These are phyloP conservation scores for Drosophila atripex DNA, from an alignment of 2,888 invertebrate species.

Conservation along the genomic window DNA sequence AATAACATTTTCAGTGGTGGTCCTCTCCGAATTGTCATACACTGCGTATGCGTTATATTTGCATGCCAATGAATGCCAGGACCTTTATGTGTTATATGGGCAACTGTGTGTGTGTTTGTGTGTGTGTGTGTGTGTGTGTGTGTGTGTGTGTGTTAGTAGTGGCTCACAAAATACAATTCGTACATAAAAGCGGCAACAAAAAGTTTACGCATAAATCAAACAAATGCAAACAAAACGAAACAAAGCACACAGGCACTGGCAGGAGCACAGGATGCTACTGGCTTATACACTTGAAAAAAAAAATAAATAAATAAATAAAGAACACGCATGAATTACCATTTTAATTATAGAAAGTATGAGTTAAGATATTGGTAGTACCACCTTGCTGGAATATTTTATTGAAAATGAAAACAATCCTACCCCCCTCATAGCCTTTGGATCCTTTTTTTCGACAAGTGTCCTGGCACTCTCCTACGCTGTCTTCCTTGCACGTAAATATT, in stretches of 20 bases:
- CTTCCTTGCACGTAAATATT: conserved; percentile 61
- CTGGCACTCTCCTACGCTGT: neutral
- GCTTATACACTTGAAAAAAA: neutral
- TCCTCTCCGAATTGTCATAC: conserved; percentile 33
- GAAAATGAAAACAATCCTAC: too few species aligned
- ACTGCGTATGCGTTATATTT: conserved; percentile 52
- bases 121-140: neutral
- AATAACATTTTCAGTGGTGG: conserved; percentile 6
- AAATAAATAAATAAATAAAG: too few species aligned
- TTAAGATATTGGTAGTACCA: too few species aligned
- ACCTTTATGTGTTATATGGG: neutral
- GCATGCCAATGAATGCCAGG: conserved; percentile 27
- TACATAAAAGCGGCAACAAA: conserved; percentile 48
- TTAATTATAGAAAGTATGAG: too few species aligned
- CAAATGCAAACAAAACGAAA: conserved; percentile 37
- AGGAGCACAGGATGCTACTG: conserved; percentile 1
- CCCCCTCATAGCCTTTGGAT: neutral
- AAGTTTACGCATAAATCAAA: conserved; percentile 72
- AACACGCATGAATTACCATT: too few species aligned
- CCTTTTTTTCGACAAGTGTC: neutral
- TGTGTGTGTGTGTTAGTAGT: neutral
- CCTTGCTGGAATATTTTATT: too few species aligned
- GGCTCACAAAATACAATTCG: conserved; percentile 42
- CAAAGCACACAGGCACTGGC: conserved; percentile 27
- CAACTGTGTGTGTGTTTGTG: neutral